Evolutionary conservation across 1,140 invertebrate species (phyloP).

Genomic region (Mycetomoellerius zeteki): DNA sequence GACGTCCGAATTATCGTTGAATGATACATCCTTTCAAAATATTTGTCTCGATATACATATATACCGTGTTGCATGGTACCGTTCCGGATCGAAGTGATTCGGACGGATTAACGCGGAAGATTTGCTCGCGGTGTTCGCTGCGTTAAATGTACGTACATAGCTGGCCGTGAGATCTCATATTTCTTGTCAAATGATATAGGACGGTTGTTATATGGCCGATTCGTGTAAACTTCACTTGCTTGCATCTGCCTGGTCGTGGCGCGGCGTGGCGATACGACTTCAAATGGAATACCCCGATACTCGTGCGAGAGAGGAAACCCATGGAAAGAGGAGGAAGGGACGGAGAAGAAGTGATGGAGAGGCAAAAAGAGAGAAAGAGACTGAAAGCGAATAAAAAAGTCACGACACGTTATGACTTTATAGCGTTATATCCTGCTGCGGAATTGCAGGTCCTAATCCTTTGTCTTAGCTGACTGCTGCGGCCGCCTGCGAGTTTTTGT

Average conservation of each 20-base stretch:
- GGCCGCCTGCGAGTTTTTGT: constrained; percentile 70
- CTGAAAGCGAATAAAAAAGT: constrained; percentile 46
- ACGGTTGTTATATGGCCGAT: constrained; percentile 78
- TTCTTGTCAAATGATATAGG: constrained; percentile 84
- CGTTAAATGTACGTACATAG: constrained; percentile 33
- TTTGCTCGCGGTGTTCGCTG: constrained; percentile 38
- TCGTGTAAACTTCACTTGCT: constrained; percentile 81
- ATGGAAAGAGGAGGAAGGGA: constrained; percentile 1
- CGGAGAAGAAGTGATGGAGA: constrained; percentile 50
- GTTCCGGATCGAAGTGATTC: constrained; percentile 16
- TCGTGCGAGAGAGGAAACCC: constrained; percentile 21
- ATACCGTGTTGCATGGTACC: not conserved
- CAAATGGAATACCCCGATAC: constrained; percentile 47
- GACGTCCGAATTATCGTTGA: constrained; percentile 13
- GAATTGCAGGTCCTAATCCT: constrained; percentile 75
- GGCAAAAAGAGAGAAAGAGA: constrained; percentile 5
- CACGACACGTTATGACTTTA: constrained; percentile 82
- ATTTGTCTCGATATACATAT: constrained; percentile 1
- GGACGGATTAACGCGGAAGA: constrained; percentile 36
- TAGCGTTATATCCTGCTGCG: constrained; percentile 75
- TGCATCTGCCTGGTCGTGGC: constrained; percentile 77
- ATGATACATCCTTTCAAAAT: constrained; percentile 32
- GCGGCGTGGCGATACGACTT: constrained; percentile 65
- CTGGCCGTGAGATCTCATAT: constrained; percentile 78
- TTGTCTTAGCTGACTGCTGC: constrained; percentile 76